phyloP scores from a whole-genome alignment of 2,797 vertebrate genomes.

The Sardinella longiceps region DNA sequence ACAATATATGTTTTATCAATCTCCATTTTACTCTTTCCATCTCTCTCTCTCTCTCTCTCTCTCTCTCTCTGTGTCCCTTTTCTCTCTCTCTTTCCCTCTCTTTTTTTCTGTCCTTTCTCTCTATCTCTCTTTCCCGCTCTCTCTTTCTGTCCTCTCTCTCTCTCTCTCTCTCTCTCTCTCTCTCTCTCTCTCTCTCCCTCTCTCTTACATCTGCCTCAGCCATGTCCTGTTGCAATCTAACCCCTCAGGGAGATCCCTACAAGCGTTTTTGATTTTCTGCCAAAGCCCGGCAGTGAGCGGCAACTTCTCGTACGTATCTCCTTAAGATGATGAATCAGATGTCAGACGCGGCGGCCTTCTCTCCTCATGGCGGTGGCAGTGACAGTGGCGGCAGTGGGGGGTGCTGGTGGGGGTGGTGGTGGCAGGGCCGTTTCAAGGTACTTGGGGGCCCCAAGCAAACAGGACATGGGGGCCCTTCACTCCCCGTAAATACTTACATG shows the following conservation, averaged over 20 bases:
- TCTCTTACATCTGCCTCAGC: conserved; percentile 15
- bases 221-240: conserved; percentile 29
- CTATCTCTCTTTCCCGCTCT: neutral
- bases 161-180: neutral
- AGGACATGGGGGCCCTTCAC: too few species aligned
- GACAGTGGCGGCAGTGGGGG: too few species aligned
- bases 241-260: conserved; percentile 64
- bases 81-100: neutral
- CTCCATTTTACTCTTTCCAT: neutral
- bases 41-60: neutral
- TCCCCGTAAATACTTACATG: too few species aligned
- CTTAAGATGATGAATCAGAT: conserved; percentile 34
- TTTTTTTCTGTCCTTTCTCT: conserved; percentile 9
- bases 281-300: conserved; percentile 52
- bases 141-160: neutral
- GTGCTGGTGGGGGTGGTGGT: neutral
- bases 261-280: conserved; percentile 74
- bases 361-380: neutral
- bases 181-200: neutral
- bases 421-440: too few species aligned
- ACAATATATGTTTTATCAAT: too few species aligned
- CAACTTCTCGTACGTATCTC: conserved; percentile 9
- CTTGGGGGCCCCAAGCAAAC: too few species aligned
- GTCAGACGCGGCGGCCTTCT: conserved; percentile 19
- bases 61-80: neutral